phyloP scores from a whole-genome alignment of 2,888 invertebrate species.

The Xestobium rufovillosum region DNA sequence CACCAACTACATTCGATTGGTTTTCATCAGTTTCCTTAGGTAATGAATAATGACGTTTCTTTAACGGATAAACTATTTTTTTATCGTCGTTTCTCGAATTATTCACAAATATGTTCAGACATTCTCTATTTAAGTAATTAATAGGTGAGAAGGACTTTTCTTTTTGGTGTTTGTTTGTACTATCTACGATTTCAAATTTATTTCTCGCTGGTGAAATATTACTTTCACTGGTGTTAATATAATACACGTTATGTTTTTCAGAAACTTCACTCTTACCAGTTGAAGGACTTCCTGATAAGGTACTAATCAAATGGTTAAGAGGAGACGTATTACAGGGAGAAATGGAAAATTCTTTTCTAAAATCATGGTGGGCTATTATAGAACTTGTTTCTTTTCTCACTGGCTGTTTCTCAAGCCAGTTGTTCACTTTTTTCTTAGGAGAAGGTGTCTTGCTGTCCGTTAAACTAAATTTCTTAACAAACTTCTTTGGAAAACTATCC shows the following conservation, averaged over 20 bases:
- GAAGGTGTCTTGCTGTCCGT: neutral
- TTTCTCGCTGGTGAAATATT: too few species aligned
- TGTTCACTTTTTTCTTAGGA: neutral
- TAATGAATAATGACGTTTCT: too few species aligned
- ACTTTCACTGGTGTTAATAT: neutral
- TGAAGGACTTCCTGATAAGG: neutral
- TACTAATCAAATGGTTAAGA: neutral
- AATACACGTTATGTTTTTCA: neutral
- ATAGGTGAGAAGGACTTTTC: too few species aligned
- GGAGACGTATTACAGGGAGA: constrained; percentile 1
- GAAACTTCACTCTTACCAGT: neutral
- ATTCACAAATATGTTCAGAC: neutral
- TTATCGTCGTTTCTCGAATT: too few species aligned
- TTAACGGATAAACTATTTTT: too few species aligned
- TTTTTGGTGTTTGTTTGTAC: too few species aligned
- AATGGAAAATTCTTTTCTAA: neutral
- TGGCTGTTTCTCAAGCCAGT: neutral
- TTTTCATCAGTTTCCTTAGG: too few species aligned
- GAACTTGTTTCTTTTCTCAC: too few species aligned
- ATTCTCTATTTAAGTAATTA: neutral
- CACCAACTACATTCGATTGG: too few species aligned
- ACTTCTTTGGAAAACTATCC: constrained; percentile 4
- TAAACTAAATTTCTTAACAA: neutral
- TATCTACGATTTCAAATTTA: neutral
- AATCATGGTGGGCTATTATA: neutral